These are phyloP conservation scores for Syritta pipiens DNA, from an alignment of 2,888 invertebrate species.

Conservation along the genomic window DNA sequence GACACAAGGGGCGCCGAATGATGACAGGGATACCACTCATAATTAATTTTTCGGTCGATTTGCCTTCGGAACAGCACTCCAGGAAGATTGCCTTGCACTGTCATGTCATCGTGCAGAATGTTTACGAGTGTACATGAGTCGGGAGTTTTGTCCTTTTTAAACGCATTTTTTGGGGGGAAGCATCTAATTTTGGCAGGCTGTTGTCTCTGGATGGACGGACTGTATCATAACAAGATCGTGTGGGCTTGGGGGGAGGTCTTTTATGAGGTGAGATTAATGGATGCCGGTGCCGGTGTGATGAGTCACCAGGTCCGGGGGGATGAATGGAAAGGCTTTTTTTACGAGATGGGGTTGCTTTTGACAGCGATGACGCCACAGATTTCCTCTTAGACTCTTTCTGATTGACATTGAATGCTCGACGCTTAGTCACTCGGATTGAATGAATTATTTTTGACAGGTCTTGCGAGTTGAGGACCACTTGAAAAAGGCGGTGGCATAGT, in stretches of 20 bases:
- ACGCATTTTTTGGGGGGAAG: slow-evolving; percentile 5
- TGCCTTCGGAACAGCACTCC: slow-evolving; percentile 28
- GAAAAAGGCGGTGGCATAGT: neutral
- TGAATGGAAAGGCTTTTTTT: slow-evolving; percentile 27
- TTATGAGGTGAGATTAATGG: slow-evolving; percentile 67
- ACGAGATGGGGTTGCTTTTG: slow-evolving; percentile 29
- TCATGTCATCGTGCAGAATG: slow-evolving; percentile 38
- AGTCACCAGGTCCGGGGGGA: slow-evolving; percentile 38
- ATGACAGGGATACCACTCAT: slow-evolving; percentile 64
- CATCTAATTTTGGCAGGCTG: slow-evolving; percentile 28
- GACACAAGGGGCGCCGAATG: slow-evolving; percentile 19
- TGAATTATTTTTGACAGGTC: slow-evolving; percentile 40
- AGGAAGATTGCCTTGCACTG: no score
- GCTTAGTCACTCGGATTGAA: slow-evolving; percentile 51
- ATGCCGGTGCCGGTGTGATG: slow-evolving; percentile 24
- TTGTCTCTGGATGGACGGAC: slow-evolving; percentile 32
- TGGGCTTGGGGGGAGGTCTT: slow-evolving; percentile 20
- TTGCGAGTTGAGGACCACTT: neutral
- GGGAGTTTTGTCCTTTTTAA: slow-evolving; percentile 55
- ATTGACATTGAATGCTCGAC: slow-evolving; percentile 22
- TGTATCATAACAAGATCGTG: slow-evolving; percentile 55
- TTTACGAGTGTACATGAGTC: slow-evolving; percentile 59
- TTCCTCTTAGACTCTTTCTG: neutral
- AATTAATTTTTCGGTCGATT: slow-evolving; percentile 70
- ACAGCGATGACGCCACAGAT: slow-evolving; percentile 35